A percentile compares a stretch with the other conserved stretches of the same genome.
These are phyloP conservation scores for Cyprinodon brontotheroides DNA, from an alignment of 2,113 vertebrate species.

Conservation along the genomic window DNA sequence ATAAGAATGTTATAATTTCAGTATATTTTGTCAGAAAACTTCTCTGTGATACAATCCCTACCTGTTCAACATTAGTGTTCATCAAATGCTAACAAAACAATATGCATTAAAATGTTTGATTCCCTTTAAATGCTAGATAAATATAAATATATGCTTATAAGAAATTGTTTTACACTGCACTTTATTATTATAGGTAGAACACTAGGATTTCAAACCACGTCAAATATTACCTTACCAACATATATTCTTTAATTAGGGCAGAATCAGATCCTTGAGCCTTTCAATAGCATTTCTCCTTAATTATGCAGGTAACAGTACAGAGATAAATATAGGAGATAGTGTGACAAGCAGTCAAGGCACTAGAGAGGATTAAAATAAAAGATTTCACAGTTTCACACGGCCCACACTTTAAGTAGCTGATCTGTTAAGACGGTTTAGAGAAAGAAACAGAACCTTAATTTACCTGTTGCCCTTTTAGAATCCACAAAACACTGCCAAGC, in stretches of 20 bases:
- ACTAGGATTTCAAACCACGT: background rate
- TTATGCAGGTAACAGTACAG: slow-evolving; percentile 27
- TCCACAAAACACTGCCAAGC: background rate
- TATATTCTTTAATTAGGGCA: background rate
- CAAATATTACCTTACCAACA: background rate
- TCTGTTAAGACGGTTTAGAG: background rate
- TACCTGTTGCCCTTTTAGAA: background rate
- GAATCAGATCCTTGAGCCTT: slow-evolving; percentile 21
- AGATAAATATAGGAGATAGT: slow-evolving; percentile 8
- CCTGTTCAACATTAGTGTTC: background rate
- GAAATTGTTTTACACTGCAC: background rate
- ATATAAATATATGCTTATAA: background rate
- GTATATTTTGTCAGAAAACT: background rate
- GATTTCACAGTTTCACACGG: slow-evolving; percentile 6
- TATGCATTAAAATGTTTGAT: background rate
- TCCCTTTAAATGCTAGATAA: background rate
- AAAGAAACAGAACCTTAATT: background rate
- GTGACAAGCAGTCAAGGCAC: slow-evolving; percentile 27
- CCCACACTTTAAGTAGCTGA: slow-evolving; percentile 6
- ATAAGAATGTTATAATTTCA: background rate
- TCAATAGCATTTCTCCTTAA: slow-evolving; percentile 36
- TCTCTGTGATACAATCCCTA: background rate
- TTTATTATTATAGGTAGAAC: background rate
- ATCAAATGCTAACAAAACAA: background rate
- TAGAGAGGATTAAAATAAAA: slow-evolving; percentile 26